These are phyloP conservation scores for Bimastos eiseni DNA, from an alignment of 2,888 invertebrate genomes.

Conservation along the genomic window DNA sequence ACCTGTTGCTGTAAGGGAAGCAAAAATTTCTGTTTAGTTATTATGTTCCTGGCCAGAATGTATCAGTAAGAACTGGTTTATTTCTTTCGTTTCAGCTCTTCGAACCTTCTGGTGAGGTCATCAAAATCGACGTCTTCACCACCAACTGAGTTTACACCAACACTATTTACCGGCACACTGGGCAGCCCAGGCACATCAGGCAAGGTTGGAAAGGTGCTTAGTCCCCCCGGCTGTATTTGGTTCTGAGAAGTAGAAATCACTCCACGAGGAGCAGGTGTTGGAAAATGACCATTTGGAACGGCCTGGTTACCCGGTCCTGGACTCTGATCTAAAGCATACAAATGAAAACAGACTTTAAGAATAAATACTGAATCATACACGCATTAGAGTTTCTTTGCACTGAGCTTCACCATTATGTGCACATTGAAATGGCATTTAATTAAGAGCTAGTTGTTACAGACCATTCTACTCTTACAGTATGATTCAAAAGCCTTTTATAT, in stretches of 20 bases:
- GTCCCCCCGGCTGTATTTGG: background rate
- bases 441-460: background rate
- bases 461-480: background rate
- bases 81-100: conserved; percentile 56
- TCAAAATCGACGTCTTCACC: conserved; percentile 84
- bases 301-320: background rate
- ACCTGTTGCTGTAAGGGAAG: background rate
- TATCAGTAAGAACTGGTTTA: background rate
- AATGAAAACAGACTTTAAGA: background rate
- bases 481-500: background rate
- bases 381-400: background rate
- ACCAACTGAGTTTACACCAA: conserved; percentile 52
- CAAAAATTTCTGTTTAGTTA: background rate
- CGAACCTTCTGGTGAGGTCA: conserved; percentile 87
- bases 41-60: background rate
- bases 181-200: conserved; percentile 65
- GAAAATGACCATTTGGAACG: background rate
- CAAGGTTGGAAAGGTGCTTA: conserved; percentile 71
- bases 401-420: background rate
- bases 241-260: background rate
- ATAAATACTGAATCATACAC: background rate
- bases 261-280: conserved; percentile 24
- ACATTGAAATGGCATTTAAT: background rate
- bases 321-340: background rate
- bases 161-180: conserved; percentile 73